Evolutionary conservation across 2,888 invertebrate genomes (phyloP).

Genomic region (Eustalomyia histrio): DNA sequence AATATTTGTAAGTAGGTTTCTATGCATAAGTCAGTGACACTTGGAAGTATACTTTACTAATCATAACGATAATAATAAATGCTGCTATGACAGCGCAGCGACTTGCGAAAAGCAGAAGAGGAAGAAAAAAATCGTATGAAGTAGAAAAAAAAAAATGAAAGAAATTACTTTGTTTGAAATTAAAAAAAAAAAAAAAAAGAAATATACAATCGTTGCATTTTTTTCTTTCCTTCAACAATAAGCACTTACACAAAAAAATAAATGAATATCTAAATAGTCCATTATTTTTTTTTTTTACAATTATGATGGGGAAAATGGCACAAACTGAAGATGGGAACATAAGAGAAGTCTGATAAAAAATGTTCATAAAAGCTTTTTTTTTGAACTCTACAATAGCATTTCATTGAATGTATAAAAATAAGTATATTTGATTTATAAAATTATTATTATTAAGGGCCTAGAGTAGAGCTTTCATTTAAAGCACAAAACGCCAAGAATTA

Average conservation of each 20-base stretch:
- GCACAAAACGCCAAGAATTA: no score
- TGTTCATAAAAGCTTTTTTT: no score
- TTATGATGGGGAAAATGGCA: background rate
- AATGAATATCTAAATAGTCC: conserved; percentile 2
- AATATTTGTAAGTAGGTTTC: conserved; percentile 24
- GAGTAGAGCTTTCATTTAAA: no score
- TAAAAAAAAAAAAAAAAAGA: no score
- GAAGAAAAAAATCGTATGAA: background rate
- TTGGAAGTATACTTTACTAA: conserved; percentile 11
- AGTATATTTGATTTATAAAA: no score
- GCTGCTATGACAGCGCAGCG: background rate
- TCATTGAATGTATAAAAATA: no score
- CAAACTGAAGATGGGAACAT: no score
- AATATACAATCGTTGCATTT: conserved; percentile 13
- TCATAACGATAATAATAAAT: conserved; percentile 9
- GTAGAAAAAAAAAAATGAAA: background rate
- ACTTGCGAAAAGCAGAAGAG: background rate
- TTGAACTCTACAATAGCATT: no score
- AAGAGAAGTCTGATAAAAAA: no score
- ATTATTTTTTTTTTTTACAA: background rate
- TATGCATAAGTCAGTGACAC: conserved; percentile 26
- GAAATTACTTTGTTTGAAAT: conserved; percentile 6
- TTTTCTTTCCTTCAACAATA: conserved; percentile 13
- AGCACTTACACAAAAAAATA: background rate
- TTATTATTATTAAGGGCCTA: no score